Evolutionary conservation across 2,888 invertebrate species (phyloP).

Genomic region (Rambutsinella grinnellia): DNA sequence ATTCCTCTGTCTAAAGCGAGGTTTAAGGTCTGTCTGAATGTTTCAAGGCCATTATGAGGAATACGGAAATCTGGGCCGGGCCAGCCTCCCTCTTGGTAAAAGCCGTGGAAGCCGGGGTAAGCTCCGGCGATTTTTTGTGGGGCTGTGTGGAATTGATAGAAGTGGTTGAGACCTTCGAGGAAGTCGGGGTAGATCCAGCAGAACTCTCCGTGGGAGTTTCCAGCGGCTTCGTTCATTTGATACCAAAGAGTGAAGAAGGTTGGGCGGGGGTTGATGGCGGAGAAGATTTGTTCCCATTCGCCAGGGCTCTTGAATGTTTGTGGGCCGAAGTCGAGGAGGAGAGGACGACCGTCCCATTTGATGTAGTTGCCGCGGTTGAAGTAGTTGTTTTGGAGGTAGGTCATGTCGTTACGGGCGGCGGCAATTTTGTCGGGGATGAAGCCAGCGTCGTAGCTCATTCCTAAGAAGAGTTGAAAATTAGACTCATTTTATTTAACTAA

Average conservation of each 20-base stretch:
- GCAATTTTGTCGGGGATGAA: constrained; percentile 54
- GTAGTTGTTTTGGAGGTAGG: constrained; percentile 55
- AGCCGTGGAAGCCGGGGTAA: constrained; percentile 63
- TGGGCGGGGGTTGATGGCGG: constrained; percentile 49
- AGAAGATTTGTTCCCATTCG: constrained; percentile 59
- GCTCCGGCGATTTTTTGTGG: constrained; percentile 55
- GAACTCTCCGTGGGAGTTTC: constrained; percentile 57
- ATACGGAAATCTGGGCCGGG: constrained; percentile 56
- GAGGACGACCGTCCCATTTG: constrained; percentile 55
- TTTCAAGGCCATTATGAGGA: constrained; percentile 37
- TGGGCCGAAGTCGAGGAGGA: constrained; percentile 63
- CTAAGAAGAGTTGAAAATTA: constrained; percentile 11
- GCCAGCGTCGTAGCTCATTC: constrained; percentile 60
- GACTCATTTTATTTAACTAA: not conserved
- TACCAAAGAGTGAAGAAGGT: constrained; percentile 61
- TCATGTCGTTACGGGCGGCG: constrained; percentile 56
- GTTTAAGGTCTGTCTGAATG: constrained; percentile 55
- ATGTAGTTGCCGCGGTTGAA: constrained; percentile 59
- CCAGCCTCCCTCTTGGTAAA: constrained; percentile 57
- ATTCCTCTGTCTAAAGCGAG: constrained; percentile 45
- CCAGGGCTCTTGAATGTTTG: constrained; percentile 47
- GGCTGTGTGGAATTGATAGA: constrained; percentile 50
- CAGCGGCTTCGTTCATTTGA: constrained; percentile 30
- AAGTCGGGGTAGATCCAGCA: constrained; percentile 62
- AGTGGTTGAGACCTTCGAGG: constrained; percentile 57